A percentile compares a stretch with the other conserved stretches of the same genome.
Evolutionary conservation across 2,797 vertebrate genomes (phyloP).

Genomic region (Enteromius mattozi): DNA sequence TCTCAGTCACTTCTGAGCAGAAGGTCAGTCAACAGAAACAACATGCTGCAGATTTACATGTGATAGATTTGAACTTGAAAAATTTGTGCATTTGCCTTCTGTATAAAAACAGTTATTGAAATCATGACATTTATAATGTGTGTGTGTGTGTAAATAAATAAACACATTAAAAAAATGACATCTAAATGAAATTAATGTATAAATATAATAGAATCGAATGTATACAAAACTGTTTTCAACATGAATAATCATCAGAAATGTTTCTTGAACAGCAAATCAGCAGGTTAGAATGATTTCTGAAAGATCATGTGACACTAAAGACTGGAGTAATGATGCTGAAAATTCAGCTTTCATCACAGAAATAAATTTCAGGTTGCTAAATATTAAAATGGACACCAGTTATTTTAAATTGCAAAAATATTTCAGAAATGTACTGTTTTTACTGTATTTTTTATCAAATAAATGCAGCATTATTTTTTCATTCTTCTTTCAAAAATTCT

Average conservation of each 20-base stretch:
- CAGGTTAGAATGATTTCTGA: not conserved
- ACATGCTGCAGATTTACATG: not conserved
- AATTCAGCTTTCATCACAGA: not conserved
- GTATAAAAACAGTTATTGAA: not conserved
- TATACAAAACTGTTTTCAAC: not conserved
- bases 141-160: not conserved
- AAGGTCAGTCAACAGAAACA: constrained; percentile 80
- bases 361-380: not conserved
- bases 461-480: not conserved
- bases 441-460: not conserved
- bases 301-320: not conserved
- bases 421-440: not conserved
- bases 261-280: not conserved
- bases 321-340: not conserved
- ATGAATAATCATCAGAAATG: not conserved
- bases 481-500: not conserved
- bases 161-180: no score
- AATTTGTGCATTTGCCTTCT: not conserved
- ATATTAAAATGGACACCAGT: not conserved
- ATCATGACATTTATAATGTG: no score
- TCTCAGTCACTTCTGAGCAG: constrained; percentile 91
- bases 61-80: not conserved
- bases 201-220: no score
- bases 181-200: no score
- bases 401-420: not conserved